phyloP scores from a whole-genome alignment of 1,140 invertebrate species.

The Glomeris maerens region DNA sequence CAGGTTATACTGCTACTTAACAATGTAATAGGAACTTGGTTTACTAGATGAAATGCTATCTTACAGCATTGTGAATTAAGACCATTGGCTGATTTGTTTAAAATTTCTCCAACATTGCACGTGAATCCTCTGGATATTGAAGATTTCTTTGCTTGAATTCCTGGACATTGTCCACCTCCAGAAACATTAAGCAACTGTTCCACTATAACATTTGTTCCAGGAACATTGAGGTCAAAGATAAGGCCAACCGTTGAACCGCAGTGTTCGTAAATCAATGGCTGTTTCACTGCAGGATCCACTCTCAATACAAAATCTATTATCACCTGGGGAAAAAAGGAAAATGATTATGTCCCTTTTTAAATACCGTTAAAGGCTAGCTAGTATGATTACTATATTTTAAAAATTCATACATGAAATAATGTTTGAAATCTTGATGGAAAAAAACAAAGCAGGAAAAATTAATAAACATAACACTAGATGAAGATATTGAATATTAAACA shows the following conservation, averaged over 20 bases:
- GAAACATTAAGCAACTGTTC: slow-evolving; percentile 77
- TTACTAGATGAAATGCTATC: slow-evolving; percentile 33
- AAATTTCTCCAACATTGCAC: slow-evolving; percentile 79
- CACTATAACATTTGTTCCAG: slow-evolving; percentile 77
- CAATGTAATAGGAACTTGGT: no score
- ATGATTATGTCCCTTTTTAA: not conserved
- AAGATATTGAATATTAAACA: not conserved
- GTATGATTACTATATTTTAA: no score
- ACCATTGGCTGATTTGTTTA: slow-evolving; percentile 70
- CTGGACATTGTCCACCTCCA: slow-evolving; percentile 80
- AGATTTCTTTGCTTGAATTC: slow-evolving; percentile 69
- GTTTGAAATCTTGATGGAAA: not conserved
- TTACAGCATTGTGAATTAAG: slow-evolving; percentile 71
- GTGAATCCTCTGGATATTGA: slow-evolving; percentile 74
- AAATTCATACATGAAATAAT: no score
- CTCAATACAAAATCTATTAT: slow-evolving; percentile 66
- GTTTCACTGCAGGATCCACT: slow-evolving; percentile 69
- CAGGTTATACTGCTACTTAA: not conserved
- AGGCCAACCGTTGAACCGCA: slow-evolving; percentile 84
- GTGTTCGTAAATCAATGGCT: slow-evolving; percentile 80
- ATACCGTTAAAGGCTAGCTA: no score
- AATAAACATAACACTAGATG: no score
- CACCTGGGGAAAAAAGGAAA: slow-evolving; percentile 24
- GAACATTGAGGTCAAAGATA: slow-evolving; percentile 85
- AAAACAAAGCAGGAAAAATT: not conserved